These are phyloP conservation scores for Apoderus coryli DNA, from an alignment of 2,888 invertebrate species.

Conservation along the genomic window DNA sequence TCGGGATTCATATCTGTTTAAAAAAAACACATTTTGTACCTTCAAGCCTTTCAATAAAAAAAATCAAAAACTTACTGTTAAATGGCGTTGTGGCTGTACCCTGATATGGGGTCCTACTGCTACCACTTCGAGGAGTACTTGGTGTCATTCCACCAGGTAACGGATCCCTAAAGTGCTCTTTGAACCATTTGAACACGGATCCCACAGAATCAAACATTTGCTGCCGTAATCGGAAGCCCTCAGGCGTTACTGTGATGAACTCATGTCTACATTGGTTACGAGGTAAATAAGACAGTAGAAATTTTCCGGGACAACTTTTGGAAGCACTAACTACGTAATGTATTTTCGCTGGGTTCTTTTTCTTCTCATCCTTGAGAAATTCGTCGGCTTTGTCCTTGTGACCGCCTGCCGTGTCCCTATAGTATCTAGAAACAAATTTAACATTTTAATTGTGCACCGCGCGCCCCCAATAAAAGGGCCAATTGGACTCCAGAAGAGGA, in stretches of 20 bases:
- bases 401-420: conserved; percentile 60
- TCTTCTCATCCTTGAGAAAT: conserved; percentile 73
- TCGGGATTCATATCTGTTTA: conserved; percentile 43
- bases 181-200: conserved; percentile 87
- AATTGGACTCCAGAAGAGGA: too few relatives aligned
- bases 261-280: conserved; percentile 76
- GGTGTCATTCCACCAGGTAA: conserved; percentile 58
- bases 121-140: conserved; percentile 47
- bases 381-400: conserved; percentile 81
- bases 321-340: conserved; percentile 77
- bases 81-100: conserved; percentile 26
- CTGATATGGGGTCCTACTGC: conserved; percentile 38
- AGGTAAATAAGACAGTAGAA: conserved; percentile 86
- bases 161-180: conserved; percentile 92
- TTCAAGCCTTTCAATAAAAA: neutral
- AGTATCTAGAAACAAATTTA: conserved; percentile 41
- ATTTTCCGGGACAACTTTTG: conserved; percentile 82
- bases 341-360: conserved; percentile 73
- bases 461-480: neutral
- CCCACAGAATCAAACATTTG: conserved; percentile 75
- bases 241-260: conserved; percentile 79
- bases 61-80: conserved; percentile 19
- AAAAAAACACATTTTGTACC: too few relatives aligned
- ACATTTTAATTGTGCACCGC: neutral
- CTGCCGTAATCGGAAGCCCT: conserved; percentile 83